A percentile compares a stretch with the other conserved stretches of the same genome.
phyloP scores from a whole-genome alignment of 23 tunicate genomes.

The Oikopleura vanhoeffeni region DNA sequence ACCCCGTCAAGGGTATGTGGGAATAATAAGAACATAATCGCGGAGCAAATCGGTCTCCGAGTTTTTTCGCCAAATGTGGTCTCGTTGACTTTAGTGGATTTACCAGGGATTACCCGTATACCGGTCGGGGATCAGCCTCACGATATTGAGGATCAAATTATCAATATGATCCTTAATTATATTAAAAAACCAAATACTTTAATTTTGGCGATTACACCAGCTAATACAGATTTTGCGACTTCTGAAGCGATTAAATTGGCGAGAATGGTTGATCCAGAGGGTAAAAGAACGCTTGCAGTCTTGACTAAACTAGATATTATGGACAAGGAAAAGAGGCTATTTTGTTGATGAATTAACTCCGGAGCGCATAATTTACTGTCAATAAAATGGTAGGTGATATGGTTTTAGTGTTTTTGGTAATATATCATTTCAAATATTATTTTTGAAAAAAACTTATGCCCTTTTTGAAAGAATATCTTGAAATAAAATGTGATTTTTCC shows the following conservation, averaged over 20 bases:
- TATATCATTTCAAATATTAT: too few species aligned
- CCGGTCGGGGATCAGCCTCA: constrained; percentile 8
- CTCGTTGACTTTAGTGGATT: constrained; percentile 55
- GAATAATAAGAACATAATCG: constrained; percentile 48
- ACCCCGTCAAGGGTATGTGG: too few species aligned
- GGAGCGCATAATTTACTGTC: too few species aligned
- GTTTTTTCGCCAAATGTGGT: constrained; percentile 62
- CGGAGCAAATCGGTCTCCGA: constrained; percentile 42
- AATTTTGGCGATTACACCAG: not conserved
- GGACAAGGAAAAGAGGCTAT: not conserved
- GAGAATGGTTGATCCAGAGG: constrained; percentile 9
- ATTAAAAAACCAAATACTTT: not conserved
- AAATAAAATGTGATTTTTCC: too few species aligned
- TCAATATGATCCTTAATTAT: not conserved
- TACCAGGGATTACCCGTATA: constrained; percentile 46
- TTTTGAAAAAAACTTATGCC: too few species aligned
- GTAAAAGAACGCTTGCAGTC: constrained; percentile 4
- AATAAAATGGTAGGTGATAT: too few species aligned
- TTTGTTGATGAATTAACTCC: too few species aligned
- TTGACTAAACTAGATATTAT: not conserved
- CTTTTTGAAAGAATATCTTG: too few species aligned
- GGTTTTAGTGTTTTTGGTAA: too few species aligned
- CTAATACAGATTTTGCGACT: constrained; percentile 4
- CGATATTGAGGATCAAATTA: constrained; percentile 9
- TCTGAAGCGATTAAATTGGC: constrained; percentile 14